Evolutionary conservation across 2,888 invertebrate genomes (phyloP).

Genomic region (Cephus spinipes): DNA sequence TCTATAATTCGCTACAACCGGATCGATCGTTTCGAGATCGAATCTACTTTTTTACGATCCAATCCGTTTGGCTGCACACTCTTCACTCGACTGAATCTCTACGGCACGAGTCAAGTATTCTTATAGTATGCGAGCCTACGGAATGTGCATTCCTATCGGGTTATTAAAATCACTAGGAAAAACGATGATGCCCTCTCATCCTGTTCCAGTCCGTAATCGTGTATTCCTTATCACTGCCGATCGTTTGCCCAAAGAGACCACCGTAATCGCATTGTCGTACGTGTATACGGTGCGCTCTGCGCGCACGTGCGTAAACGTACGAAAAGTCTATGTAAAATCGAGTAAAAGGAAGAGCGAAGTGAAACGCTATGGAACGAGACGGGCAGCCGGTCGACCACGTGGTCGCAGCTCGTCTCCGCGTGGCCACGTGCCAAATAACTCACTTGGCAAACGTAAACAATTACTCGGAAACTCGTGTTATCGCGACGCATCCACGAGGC

Average conservation of each 20-base stretch:
- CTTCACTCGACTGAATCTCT: neutral
- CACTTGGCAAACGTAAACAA: constrained; percentile 64
- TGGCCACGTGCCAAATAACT: constrained; percentile 61
- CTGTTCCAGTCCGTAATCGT: neutral
- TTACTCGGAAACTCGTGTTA: constrained; percentile 57
- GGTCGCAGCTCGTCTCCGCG: constrained; percentile 39
- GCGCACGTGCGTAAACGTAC: neutral
- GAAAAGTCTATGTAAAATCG: neutral
- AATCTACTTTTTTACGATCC: neutral
- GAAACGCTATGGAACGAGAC: neutral
- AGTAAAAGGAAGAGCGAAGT: neutral
- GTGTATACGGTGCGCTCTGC: neutral
- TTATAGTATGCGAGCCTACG: neutral
- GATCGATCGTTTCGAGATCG: neutral
- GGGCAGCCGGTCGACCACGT: constrained; percentile 46
- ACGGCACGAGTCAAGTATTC: neutral
- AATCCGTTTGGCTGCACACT: neutral
- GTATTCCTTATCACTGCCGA: neutral
- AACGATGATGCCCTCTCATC: neutral
- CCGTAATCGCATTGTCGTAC: neutral
- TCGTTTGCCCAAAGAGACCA: neutral
- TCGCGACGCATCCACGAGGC: constrained; percentile 44
- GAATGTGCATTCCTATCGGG: neutral
- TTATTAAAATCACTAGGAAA: neutral
- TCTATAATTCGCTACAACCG: neutral